Base-by-base conservation (phyloP, 2,797 vertebrate genomes). In the Pangasius sanitwongsei region DNA sequence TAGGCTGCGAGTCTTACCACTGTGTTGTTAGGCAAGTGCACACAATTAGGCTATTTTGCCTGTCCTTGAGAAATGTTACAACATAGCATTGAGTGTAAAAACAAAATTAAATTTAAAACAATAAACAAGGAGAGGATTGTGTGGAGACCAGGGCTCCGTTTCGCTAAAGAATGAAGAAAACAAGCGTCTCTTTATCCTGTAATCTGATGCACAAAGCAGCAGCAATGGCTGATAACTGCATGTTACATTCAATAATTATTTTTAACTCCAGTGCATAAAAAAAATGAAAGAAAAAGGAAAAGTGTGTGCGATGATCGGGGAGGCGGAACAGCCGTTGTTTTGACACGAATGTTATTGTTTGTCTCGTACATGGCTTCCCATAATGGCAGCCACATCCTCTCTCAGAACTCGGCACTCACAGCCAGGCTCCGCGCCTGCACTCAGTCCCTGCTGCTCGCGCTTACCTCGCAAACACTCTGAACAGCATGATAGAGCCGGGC, bases 401-500 rank as follows among this genome's bases (percentile, higher is more conserved):
- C 9, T 31, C 15, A 50, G 15, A 31, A 18, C 55, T 6, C 44
- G 20, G 6, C 53, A 48, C 25, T 74, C 25, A 4, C 31, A 61
- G 15, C 6, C 67, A 28, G 44, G 2, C 18, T 23, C 20, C n/a
- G 44, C n/a, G n/a, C 31, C 18, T 16, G 5, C 55, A 55, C 50
- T 8, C 5, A 25, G 8, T 15, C 8, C 25, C 31, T 53, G 63
- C 59, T 6, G 69, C 86, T 23, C 83, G 65, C 31, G 83, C 93
- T 93, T 92, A 94, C 93, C 93, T 93, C 90, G 93, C 89, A 88
- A 90, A 92, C 75, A 93, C 87, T 90, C 92, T 92, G 88, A 92
- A 93, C 82, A 91, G 92, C 93, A 94, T 94, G 91, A 88, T 92
- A 86, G 90, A 91, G 89, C 88, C 90, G 90, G 92, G 80, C 88